Conservation (phyloP, 2,888 invertebrate species). For the Cheilosia vulpina region DNA sequence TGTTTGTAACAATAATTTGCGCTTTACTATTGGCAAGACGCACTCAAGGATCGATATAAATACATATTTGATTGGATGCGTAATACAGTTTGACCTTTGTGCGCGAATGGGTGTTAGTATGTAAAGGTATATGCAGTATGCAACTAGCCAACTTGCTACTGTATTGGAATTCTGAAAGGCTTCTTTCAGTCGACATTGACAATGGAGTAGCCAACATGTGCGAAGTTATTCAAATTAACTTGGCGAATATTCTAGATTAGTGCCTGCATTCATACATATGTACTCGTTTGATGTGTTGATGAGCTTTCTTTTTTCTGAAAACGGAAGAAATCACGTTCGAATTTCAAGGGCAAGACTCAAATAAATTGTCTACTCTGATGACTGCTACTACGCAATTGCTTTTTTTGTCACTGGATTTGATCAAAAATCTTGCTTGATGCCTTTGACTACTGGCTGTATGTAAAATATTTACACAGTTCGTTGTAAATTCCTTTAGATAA, state of each 20-base stretch:
- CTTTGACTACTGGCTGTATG: too few species aligned
- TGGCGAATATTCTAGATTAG: background rate
- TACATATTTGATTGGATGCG: conserved; percentile 25
- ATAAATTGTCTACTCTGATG: background rate
- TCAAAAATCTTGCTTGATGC: too few species aligned
- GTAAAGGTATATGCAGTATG: too few species aligned
- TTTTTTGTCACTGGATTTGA: background rate
- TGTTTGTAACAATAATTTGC: conserved; percentile 26
- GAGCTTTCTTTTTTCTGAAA: background rate
- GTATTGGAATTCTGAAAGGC: conserved; percentile 32
- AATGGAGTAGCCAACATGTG: conserved; percentile 6
- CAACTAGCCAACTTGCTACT: background rate
- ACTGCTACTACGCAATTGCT: background rate
- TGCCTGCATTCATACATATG: background rate
- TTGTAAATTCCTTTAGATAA: too few species aligned
- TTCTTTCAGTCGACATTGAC: conserved; percentile 24
- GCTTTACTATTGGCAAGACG: conserved; percentile 33
- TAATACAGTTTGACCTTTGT: conserved; percentile 42
- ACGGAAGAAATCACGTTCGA: background rate
- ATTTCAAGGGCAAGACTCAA: background rate
- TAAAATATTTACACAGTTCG: too few species aligned
- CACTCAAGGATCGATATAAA: conserved; percentile 34
- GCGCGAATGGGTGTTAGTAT: conserved; percentile 11
- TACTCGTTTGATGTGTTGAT: background rate
- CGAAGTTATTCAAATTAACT: background rate